phyloP scores from a whole-genome alignment of 2,888 invertebrate genomes.

The Villa cingulata region DNA sequence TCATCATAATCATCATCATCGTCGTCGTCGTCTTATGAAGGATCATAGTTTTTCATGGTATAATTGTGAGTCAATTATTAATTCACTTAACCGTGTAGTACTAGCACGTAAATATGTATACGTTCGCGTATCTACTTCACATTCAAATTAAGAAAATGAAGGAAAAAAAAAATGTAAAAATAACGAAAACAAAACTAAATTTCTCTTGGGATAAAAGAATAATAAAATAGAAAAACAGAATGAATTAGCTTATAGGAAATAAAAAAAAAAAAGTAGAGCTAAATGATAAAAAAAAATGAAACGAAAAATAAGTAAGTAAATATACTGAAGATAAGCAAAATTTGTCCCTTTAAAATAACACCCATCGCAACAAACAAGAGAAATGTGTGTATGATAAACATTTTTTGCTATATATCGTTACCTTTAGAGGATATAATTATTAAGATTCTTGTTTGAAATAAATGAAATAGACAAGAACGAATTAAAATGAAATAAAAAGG shows the following conservation, averaged over 20 bases:
- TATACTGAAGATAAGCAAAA: too few relatives aligned
- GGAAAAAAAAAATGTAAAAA: too few relatives aligned
- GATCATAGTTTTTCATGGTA: too few relatives aligned
- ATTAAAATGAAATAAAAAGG: not conserved
- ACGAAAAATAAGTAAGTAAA: not conserved
- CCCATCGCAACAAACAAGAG: too few relatives aligned
- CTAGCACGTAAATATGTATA: not conserved
- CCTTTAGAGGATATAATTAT: not conserved
- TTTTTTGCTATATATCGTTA: not conserved
- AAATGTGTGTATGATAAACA: not conserved
- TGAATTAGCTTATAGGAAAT: not conserved
- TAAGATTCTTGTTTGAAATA: not conserved
- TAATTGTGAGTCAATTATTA: not conserved
- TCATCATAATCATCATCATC: too few relatives aligned
- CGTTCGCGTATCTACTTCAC: too few relatives aligned
- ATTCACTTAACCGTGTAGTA: not conserved
- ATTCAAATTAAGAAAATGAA: too few relatives aligned
- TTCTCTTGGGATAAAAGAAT: not conserved
- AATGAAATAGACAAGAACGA: too few relatives aligned
- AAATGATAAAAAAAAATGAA: not conserved
- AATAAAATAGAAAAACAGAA: not conserved
- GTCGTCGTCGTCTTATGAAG: too few relatives aligned
- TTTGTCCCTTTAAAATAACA: too few relatives aligned
- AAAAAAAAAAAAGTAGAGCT: not conserved
- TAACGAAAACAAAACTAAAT: too few relatives aligned